phyloP scores from a whole-genome alignment of 2,113 vertebrate genomes.

The Actenoides hombroni region DNA sequence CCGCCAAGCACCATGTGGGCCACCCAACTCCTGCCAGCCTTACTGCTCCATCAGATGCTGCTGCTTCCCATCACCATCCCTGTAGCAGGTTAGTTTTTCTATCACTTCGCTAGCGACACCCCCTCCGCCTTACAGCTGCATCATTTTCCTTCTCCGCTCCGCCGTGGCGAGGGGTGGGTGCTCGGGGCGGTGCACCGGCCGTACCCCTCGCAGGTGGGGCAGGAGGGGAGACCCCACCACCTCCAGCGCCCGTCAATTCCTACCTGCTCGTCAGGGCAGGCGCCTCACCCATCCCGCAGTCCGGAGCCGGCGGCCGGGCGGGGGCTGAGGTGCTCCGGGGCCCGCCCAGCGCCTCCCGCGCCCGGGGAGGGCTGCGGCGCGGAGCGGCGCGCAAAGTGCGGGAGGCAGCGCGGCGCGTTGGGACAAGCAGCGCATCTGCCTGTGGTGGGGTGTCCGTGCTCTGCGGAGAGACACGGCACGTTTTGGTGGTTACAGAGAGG shows the following conservation, averaged over 20 bases:
- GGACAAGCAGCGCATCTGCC: not conserved
- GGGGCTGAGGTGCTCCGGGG: not conserved
- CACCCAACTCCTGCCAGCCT: constrained; percentile 68
- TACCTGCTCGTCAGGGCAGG: not conserved
- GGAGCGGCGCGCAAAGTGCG: not conserved
- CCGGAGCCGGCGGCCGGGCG: not conserved
- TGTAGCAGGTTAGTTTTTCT: constrained; percentile 72
- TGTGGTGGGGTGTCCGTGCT: not conserved
- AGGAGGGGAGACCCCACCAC: no score
- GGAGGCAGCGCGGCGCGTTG: not conserved
- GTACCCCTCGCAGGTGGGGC: not conserved
- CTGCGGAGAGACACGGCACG: not conserved
- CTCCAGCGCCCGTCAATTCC: not conserved
- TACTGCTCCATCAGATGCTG: constrained; percentile 74
- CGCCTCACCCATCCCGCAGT: not conserved
- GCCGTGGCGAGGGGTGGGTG: not conserved
- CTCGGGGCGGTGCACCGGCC: not conserved
- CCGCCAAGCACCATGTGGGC: constrained; percentile 72
- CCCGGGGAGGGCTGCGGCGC: not conserved
- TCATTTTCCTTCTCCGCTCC: not conserved
- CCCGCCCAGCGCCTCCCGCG: not conserved
- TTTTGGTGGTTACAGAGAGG: not conserved
- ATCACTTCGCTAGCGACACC: not conserved
- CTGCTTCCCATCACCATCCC: constrained; percentile 70
- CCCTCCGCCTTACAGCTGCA: not conserved